A percentile compares a stretch with the other conserved stretches of the same genome.
phyloP scores from a whole-genome alignment of 2,113 vertebrate genomes.

The Clinocottus analis region DNA sequence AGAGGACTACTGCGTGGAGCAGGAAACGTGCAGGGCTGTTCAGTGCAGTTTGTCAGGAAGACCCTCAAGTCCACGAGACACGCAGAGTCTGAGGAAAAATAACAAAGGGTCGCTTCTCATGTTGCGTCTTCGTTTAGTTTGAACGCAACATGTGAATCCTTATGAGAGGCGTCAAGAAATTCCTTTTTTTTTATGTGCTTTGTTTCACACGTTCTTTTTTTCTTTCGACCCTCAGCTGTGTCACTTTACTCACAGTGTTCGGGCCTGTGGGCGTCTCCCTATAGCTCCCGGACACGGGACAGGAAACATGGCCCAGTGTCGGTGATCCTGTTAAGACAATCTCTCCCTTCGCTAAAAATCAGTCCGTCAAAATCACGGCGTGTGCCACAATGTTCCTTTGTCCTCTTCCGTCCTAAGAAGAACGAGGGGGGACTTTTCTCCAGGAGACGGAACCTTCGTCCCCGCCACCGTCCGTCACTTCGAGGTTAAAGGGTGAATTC shows the following conservation, averaged over 20 bases:
- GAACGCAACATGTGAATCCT: conserved; percentile 1
- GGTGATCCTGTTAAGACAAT: background rate
- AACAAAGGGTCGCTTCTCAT: background rate
- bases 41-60: conserved; percentile 23
- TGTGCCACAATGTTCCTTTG: conserved; percentile 1
- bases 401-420: background rate
- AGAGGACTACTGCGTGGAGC: background rate
- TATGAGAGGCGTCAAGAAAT: background rate
- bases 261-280: background rate
- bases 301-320: conserved; percentile 6
- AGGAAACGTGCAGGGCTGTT: conserved; percentile 59
- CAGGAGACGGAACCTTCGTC: conserved; percentile 8
- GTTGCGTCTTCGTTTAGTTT: conserved; percentile 24
- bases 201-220: conserved; percentile 2
- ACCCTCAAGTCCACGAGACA: conserved; percentile 1
- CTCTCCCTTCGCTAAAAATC: conserved; percentile 12
- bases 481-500: conserved; percentile 8
- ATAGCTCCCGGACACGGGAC: background rate
- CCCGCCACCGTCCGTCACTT: conserved; percentile 12
- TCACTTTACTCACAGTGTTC: conserved; percentile 29
- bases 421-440: background rate
- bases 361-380: conserved; percentile 20
- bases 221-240: background rate
- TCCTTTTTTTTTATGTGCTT: conserved; percentile 26
- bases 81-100: background rate